Base-by-base conservation (phyloP, 2,888 invertebrate species). In the Mesorhabditis spiculigera region DNA sequence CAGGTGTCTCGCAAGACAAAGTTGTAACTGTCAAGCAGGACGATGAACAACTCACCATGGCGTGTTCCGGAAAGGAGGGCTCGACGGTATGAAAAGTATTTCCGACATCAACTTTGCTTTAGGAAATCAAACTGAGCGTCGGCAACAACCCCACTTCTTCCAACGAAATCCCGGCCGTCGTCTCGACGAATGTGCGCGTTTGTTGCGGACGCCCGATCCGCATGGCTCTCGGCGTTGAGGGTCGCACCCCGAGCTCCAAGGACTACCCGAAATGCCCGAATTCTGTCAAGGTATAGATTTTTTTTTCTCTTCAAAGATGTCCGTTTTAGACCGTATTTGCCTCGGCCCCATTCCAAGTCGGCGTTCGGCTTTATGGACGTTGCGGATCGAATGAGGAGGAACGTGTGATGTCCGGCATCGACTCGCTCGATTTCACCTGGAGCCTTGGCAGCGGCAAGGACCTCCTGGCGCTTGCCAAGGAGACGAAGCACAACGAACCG, bases 151-250 rank as follows among this genome's bases (percentile, higher is more conserved):
- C 70, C 16, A 75, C 81, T 6, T 62, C 76, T 6, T 72, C 78
- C 6, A 78, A 82, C 44, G 78, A 76, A 1, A 62, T 79, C 6
- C 83, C 83, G 5, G 72, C 80, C 41, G 69, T 75, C 42, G 69
- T 77, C 6, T 70, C 68, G 6, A 65, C 74, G 6, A 69, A 65
- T 8, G 66, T 81, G 42, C 68, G 67, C 4, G 68, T 82, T 28
- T 82, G 82, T 66, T 82, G 82, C 64, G 71, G 77, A 10, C 65
- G 66, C 10, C 79, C 81, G n/a, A 73, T 71, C 45, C 69, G 81
- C 45, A 45, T 82, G 41, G 71, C 75, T n/a, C 73, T 81, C 28
- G 63, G 68, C 16, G 65, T 71, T 5, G 64, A 72, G 28, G 41
- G 64, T n/a, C 28, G 28, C 28, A 28, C 28, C 28, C 28, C 28